Conservation (phyloP, 2,113 vertebrate genomes). For the Rhadina sibilatrix region DNA sequence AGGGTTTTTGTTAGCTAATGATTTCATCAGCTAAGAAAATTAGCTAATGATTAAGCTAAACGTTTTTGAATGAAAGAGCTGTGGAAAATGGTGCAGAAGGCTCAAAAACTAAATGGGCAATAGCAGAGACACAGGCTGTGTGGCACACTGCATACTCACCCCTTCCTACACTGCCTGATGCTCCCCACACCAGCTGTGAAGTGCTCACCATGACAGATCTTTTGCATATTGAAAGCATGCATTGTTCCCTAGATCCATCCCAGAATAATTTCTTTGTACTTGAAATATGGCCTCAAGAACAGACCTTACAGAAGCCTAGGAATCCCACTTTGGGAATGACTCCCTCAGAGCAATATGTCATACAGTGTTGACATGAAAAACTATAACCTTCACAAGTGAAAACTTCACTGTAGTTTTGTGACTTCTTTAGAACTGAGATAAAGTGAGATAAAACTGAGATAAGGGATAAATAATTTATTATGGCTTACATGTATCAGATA, state of each 20-base stretch:
- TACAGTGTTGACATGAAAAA: background rate
- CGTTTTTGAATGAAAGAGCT: background rate
- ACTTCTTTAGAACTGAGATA: background rate
- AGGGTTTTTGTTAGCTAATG: background rate
- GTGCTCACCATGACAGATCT: accelerated
- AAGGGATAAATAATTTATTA: background rate
- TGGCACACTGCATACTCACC: background rate
- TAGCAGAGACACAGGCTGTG: background rate
- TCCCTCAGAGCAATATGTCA: background rate
- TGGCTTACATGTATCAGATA: background rate
- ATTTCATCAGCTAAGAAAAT: background rate
- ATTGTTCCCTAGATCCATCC: background rate
- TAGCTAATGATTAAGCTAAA: background rate
- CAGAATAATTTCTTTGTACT: background rate
- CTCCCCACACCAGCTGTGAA: background rate
- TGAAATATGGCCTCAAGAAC: background rate
- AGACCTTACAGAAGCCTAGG: background rate
- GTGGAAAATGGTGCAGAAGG: background rate
- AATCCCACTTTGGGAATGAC: background rate
- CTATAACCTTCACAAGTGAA: background rate
- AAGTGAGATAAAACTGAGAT: background rate
- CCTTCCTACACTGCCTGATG: background rate
- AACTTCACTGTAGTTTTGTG: background rate
- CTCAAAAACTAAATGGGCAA: background rate
- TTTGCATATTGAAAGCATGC: background rate